Evolutionary conservation across 2,888 invertebrate species (phyloP).

Genomic region (Pyrrhia umbra): DNA sequence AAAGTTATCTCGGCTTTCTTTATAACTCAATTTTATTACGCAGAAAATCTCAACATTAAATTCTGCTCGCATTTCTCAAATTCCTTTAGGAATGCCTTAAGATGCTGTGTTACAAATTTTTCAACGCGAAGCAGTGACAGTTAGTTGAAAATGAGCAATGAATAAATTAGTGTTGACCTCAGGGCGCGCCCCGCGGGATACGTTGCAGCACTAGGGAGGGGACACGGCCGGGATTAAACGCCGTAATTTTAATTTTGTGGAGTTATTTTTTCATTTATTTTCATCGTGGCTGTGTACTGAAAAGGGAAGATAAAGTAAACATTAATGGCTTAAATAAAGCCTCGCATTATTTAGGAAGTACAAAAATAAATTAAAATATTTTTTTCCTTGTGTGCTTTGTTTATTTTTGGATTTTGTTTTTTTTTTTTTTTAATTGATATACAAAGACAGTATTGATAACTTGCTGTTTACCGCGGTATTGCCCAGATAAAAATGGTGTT

Average conservation of each 20-base stretch:
- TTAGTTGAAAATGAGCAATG: conserved; percentile 79
- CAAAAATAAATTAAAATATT: neutral
- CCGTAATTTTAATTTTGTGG: conserved; percentile 19
- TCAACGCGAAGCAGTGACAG: conserved; percentile 58
- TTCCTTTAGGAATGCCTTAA: conserved; percentile 22
- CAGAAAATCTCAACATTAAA: conserved; percentile 23
- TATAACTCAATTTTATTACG: neutral
- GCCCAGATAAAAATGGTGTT: too few species aligned
- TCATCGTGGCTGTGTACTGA: neutral
- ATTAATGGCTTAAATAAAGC: conserved; percentile 1
- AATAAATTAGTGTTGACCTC: conserved; percentile 81
- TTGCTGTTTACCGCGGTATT: too few species aligned
- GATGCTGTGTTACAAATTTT: conserved; percentile 56
- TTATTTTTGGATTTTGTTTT: neutral
- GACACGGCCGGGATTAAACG: conserved; percentile 39
- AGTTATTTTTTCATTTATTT: conserved; percentile 1
- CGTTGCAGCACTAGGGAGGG: conserved; percentile 68
- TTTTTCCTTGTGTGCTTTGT: neutral
- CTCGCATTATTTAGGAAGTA: neutral
- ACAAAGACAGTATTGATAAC: too few species aligned
- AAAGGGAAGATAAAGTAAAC: too few species aligned
- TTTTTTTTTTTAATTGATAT: too few species aligned
- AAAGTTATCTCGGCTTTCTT: neutral
- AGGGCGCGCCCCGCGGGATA: conserved; percentile 76
- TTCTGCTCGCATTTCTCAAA: conserved; percentile 21